These are phyloP conservation scores for Chelon labrosus DNA, from an alignment of 2,797 vertebrate genomes.

Conservation along the genomic window DNA sequence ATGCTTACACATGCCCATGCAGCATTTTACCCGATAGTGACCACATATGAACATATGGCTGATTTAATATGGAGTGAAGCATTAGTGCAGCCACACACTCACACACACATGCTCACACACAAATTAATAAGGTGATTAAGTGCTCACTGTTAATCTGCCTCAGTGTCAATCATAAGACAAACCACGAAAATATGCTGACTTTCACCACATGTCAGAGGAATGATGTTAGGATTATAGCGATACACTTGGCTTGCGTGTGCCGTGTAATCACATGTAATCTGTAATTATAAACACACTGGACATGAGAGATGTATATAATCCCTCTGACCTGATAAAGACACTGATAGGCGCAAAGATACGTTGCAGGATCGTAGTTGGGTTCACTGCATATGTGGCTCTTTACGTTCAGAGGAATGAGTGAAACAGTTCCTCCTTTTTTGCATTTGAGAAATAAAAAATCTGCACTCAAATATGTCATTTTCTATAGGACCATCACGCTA, in stretches of 20 bases:
- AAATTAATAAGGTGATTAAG: conserved; percentile 42
- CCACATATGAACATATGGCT: conserved; percentile 39
- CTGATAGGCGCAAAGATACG: conserved; percentile 11
- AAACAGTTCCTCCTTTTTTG: conserved; percentile 7
- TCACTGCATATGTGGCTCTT: no score
- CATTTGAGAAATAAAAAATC: background rate
- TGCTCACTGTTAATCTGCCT: conserved; percentile 43
- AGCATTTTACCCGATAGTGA: conserved; percentile 29
- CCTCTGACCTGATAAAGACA: conserved; percentile 51
- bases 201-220: conserved; percentile 48
- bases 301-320: conserved; percentile 48
- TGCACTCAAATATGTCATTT: no score
- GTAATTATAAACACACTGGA: conserved; percentile 63
- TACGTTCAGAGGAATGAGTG: no score
- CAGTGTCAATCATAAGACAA: conserved; percentile 51
- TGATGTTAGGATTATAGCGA: conserved; percentile 51
- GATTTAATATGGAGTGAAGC: conserved; percentile 3
- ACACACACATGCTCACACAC: background rate
- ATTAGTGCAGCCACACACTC: conserved; percentile 16
- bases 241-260: conserved; percentile 32
- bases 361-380: conserved; percentile 13
- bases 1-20: conserved; percentile 13
- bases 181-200: conserved; percentile 68
- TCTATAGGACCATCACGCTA: no score
- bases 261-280: conserved; percentile 74